A percentile compares a stretch with the other conserved stretches of the same genome.
phyloP scores from a whole-genome alignment of 2,888 invertebrate genomes.

The Gibbula magus region DNA sequence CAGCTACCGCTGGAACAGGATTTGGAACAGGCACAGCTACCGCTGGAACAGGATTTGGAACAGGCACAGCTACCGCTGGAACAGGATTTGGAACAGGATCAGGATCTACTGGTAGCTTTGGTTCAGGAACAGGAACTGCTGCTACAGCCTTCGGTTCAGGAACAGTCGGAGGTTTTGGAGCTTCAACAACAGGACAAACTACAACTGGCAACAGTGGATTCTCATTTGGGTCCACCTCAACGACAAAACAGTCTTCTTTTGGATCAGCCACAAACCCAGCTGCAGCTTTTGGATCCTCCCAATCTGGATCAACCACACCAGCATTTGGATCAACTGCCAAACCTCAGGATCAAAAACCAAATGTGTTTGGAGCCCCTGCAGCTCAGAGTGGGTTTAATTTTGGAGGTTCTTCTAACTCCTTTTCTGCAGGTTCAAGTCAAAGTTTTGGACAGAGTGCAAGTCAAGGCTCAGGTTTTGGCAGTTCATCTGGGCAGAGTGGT shows the following conservation, averaged over 20 bases:
- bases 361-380: conserved; percentile 27
- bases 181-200: background rate
- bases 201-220: background rate
- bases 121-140: background rate
- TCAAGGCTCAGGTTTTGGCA: conserved; percentile 21
- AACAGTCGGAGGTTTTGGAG: background rate
- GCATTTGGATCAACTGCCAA: conserved; percentile 42
- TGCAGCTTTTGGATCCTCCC: conserved; percentile 34
- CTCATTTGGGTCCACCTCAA: conserved; percentile 22
- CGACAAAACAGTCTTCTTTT: conserved; percentile 15
- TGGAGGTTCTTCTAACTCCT: conserved; percentile 24
- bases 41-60: conserved; percentile 28
- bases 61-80: conserved; percentile 10
- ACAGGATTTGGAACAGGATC: background rate
- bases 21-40: conserved; percentile 30
- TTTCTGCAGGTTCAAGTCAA: conserved; percentile 14
- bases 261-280: conserved; percentile 25
- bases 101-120: background rate
- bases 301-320: conserved; percentile 30
- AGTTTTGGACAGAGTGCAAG: conserved; percentile 10
- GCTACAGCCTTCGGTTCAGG: conserved; percentile 10
- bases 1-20: background rate
- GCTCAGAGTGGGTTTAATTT: conserved; percentile 31
- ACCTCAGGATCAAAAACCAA: conserved; percentile 30
- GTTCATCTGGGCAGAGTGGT: conserved; percentile 23